phyloP scores from a whole-genome alignment of 2,797 vertebrate species.

The Sebastes baramenuke region DNA sequence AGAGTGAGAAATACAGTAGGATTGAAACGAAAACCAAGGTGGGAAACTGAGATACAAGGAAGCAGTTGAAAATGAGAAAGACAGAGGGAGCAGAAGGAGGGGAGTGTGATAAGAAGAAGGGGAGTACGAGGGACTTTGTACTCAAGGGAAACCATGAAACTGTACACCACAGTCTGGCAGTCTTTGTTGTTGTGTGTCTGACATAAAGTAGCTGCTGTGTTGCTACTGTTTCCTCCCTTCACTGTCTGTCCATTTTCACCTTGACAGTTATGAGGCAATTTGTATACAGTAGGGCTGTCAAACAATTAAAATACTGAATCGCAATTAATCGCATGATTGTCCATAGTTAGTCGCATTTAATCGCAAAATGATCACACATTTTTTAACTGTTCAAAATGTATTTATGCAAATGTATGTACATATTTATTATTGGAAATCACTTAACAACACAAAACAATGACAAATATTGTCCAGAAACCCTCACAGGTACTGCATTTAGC shows the following conservation, averaged over 20 bases:
- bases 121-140: constrained; percentile 11
- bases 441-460: too few relatives aligned
- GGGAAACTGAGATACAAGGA: constrained; percentile 16
- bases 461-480: too few relatives aligned
- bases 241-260: constrained; percentile 12
- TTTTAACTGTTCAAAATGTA: too few relatives aligned
- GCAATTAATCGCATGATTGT: too few relatives aligned
- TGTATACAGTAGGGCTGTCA: background rate
- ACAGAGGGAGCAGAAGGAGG: background rate
- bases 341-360: too few relatives aligned
- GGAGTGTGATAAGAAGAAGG: constrained; percentile 7
- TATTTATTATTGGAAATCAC: too few relatives aligned
- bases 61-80: constrained; percentile 14
- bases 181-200: constrained; percentile 43
- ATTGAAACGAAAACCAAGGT: background rate
- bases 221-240: constrained; percentile 46
- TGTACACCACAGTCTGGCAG: constrained; percentile 39
- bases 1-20: background rate
- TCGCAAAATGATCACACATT: too few relatives aligned
- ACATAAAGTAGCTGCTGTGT: constrained; percentile 27
- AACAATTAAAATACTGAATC: too few relatives aligned
- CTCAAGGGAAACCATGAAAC: constrained; percentile 45
- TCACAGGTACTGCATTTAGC: too few relatives aligned
- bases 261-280: background rate
- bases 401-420: too few relatives aligned